Evolutionary conservation across 2,888 invertebrate species (phyloP).

Genomic region (Trachelus iudaicus): DNA sequence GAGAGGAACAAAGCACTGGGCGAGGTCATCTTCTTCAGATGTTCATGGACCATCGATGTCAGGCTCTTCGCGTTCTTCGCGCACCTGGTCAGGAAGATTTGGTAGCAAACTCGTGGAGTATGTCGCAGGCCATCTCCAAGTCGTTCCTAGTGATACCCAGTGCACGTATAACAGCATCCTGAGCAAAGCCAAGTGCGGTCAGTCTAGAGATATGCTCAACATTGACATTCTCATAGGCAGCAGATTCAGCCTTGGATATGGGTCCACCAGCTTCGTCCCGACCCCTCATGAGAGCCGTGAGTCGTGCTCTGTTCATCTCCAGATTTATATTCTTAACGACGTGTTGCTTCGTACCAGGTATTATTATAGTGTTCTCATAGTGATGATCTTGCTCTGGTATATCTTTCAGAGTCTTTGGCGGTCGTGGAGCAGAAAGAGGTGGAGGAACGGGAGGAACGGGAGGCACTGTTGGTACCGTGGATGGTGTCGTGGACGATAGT

Average conservation of each 20-base stretch:
- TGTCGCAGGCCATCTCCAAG: constrained; percentile 95
- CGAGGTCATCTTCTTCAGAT: neutral
- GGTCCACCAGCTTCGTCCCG: constrained; percentile 53
- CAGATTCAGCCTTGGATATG: constrained; percentile 58
- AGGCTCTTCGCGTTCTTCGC: constrained; percentile 5
- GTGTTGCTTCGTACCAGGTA: constrained; percentile 63
- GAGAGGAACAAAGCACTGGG: neutral
- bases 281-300: constrained; percentile 59
- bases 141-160: constrained; percentile 93
- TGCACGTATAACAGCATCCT: constrained; percentile 91
- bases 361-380: constrained; percentile 68
- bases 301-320: constrained; percentile 52
- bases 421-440: constrained; percentile 53
- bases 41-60: neutral
- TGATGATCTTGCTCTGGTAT: constrained; percentile 65
- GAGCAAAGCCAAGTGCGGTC: constrained; percentile 90
- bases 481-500: constrained; percentile 24
- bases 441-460: constrained; percentile 63
- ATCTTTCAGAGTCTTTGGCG: constrained; percentile 52
- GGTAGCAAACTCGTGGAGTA: constrained; percentile 88
- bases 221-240: constrained; percentile 87
- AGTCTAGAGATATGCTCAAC: constrained; percentile 90
- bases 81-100: constrained; percentile 67
- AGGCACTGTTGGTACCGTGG: constrained; percentile 40
- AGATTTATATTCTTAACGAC: constrained; percentile 62